Evolutionary conservation across 2,797 vertebrate species (phyloP).

Genomic region (Myiotriccus ornatus): DNA sequence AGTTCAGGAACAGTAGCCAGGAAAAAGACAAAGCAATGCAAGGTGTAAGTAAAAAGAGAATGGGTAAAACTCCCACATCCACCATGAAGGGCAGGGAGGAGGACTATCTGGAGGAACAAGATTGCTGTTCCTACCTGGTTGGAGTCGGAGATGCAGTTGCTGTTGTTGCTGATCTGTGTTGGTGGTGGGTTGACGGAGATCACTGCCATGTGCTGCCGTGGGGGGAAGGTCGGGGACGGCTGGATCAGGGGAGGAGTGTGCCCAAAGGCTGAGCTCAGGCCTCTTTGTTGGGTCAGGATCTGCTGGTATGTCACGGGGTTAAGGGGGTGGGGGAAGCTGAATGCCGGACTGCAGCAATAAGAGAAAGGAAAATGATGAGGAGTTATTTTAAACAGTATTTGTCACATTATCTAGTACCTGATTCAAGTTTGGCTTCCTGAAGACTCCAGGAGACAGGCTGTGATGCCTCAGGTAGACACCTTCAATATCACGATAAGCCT

Average conservation of each 20-base stretch:
- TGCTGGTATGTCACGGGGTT: constrained; percentile 95
- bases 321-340: constrained; percentile 93
- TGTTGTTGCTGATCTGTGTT: constrained; percentile 77
- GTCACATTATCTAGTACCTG: neutral
- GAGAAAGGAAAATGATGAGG: neutral
- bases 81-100: neutral
- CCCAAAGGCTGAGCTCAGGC: constrained; percentile 88
- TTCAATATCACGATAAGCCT: neutral
- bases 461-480: neutral
- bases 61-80: neutral
- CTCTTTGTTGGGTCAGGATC: constrained; percentile 90
- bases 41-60: neutral
- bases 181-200: constrained; percentile 70
- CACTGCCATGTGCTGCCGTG: constrained; percentile 84
- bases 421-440: neutral
- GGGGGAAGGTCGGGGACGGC: constrained; percentile 83
- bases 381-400: neutral
- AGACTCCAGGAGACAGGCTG: neutral
- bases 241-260: constrained; percentile 92
- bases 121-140: constrained; percentile 80
- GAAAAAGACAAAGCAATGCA: neutral
- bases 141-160: constrained; percentile 76
- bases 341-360: constrained; percentile 83
- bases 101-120: neutral
- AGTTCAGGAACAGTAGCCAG: neutral